Base-by-base conservation (phyloP, 64 coral and sea anemone genomes). In the Platygyra sinensis region DNA sequence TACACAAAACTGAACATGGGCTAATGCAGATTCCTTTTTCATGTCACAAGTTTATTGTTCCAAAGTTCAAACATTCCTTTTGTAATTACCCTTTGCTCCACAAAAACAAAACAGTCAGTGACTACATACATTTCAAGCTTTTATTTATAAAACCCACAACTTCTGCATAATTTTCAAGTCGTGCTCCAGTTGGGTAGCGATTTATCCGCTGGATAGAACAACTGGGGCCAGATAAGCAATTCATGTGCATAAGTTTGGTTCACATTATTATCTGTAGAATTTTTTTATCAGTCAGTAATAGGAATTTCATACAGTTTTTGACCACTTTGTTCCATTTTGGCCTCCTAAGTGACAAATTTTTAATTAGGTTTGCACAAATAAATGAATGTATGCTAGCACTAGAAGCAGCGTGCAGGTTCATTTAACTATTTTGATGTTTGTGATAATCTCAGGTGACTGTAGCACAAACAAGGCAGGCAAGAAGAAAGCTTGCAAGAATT, bases 401-500 rank as follows among this genome's bases (percentile, higher is more conserved):
- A 22, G 62, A 65, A 22, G 62, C 24, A 7, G 6, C 24, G 18
- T n/a, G 8, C 62, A 65, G 20, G 0, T 22, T 20, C 18, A 8
- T 65, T 18, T 84, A 27, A 46, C 42, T 46, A 46, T 46, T 46
- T 20, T 30, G 19, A 29, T 60, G 46, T 18, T 62, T 6, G 42
- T 46, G 42, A 46, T 60, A n/a, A 51, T 86, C 60, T 17, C 59
- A 99, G 97, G 93, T 94, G 86, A 80, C 33, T 99, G 97, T 96
- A 91, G 94, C 7, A 85, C 97, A 84, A 83, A 74, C 29, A 94
- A 93, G 67, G 82, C 67, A 31, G 97, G 97, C 29, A 99, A 99
- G 87, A 99, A 99, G 72, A 99, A 95, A 88, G 97, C 97, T 57
- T 99, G 97, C 65, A 99, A 99, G 52, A 99, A 99, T 80, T 99